These are phyloP conservation scores for Trinorchestia longiramus DNA, from an alignment of 1,140 invertebrate species.

Conservation along the genomic window DNA sequence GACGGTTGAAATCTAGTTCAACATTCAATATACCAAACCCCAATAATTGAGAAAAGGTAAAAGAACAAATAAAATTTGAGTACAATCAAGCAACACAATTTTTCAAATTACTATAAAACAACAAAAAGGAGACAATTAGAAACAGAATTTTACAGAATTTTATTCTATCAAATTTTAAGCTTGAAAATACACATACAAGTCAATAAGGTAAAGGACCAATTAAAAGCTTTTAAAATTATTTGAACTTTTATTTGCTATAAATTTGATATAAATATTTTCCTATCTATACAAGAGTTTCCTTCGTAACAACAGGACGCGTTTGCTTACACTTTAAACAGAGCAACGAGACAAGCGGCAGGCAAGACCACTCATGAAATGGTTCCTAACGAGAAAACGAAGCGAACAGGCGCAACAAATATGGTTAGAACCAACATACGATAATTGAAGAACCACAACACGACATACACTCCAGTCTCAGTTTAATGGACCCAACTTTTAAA, in stretches of 20 bases:
- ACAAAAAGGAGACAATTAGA: background rate
- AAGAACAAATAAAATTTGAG: too few species aligned
- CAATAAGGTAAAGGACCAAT: background rate
- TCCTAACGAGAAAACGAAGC: background rate
- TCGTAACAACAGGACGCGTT: constrained; percentile 13
- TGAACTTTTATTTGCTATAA: constrained; percentile 39
- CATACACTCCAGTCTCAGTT: background rate
- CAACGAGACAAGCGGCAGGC: background rate
- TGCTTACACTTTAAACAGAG: background rate
- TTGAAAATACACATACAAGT: background rate
- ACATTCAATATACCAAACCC: too few species aligned
- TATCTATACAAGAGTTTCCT: constrained; percentile 46
- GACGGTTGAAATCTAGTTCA: too few species aligned
- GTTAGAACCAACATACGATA: background rate
- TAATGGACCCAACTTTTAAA: too few species aligned
- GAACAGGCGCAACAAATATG: constrained; percentile 20
- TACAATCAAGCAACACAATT: too few species aligned
- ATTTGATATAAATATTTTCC: constrained; percentile 43
- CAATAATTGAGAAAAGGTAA: too few species aligned
- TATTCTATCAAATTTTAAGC: background rate
- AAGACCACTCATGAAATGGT: too few species aligned
- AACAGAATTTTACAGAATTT: background rate
- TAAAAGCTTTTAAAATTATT: background rate
- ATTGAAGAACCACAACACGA: background rate
- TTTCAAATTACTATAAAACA: background rate